These are phyloP conservation scores for Trididemnum nubilum DNA, from an alignment of 23 tunicate genomes.

Conservation along the genomic window DNA sequence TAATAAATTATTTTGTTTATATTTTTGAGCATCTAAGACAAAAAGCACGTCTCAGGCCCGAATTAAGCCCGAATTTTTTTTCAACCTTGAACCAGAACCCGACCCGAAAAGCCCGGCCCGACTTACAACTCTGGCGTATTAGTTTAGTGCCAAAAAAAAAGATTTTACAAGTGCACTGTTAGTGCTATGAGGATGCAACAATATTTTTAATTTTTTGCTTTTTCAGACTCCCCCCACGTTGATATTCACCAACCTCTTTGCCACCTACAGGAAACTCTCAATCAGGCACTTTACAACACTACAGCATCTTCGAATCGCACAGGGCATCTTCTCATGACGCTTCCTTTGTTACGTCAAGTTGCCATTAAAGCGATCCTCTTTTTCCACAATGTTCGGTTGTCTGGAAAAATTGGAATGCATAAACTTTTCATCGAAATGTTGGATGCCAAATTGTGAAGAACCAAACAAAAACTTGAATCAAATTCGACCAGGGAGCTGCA, in stretches of 20 bases:
- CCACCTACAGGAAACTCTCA: slow-evolving; percentile 58
- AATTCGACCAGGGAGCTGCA: background rate
- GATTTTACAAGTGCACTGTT: too few relatives aligned
- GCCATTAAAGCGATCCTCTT: slow-evolving; percentile 75
- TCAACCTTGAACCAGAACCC: too few relatives aligned
- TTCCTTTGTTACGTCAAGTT: slow-evolving; percentile 67
- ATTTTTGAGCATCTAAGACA: too few relatives aligned
- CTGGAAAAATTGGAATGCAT: slow-evolving; percentile 69
- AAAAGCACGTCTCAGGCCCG: too few relatives aligned
- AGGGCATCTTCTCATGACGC: slow-evolving; percentile 70
- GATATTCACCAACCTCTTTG: slow-evolving; percentile 47
- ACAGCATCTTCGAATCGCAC: slow-evolving; percentile 45
- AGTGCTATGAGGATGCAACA: too few relatives aligned
- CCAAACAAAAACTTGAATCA: too few relatives aligned
- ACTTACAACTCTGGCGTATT: too few relatives aligned
- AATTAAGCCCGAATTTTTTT: too few relatives aligned
- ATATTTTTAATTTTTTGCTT: background rate
- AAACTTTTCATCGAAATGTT: slow-evolving; percentile 91
- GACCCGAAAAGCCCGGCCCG: too few relatives aligned
- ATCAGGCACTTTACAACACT: slow-evolving; percentile 50
- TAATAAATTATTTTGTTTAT: too few relatives aligned
- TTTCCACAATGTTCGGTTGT: slow-evolving; percentile 66
- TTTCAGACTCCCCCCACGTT: slow-evolving; percentile 75
- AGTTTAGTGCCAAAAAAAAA: too few relatives aligned
- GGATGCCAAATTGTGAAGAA: slow-evolving; percentile 70